These are phyloP conservation scores for Laticauda laticaudata DNA, from an alignment of 2,113 vertebrate species.

Conservation along the genomic window DNA sequence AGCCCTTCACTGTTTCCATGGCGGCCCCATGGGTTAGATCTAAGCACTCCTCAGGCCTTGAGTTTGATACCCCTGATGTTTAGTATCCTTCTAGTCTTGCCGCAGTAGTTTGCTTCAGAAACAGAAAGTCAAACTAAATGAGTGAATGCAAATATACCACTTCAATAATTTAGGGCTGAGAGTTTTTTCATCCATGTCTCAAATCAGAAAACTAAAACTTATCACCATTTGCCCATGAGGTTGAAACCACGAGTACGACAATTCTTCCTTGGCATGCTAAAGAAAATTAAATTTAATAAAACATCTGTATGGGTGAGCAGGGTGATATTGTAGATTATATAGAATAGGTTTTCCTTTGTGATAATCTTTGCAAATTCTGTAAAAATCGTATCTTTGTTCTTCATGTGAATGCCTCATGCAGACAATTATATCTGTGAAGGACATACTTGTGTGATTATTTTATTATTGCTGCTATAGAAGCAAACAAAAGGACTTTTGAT, in stretches of 20 bases:
- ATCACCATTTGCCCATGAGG: conserved; percentile 42
- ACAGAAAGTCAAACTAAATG: neutral
- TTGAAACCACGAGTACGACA: conserved; percentile 48
- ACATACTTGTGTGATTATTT: neutral
- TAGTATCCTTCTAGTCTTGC: neutral
- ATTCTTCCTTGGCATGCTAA: conserved; percentile 29
- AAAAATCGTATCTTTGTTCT: neutral
- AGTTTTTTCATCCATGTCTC: neutral
- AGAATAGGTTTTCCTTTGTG: conserved; percentile 13
- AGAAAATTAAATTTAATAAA: conserved; percentile 39
- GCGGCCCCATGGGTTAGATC: no score
- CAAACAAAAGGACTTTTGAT: neutral
- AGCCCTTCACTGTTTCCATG: no score
- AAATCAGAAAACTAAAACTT: conserved; percentile 17
- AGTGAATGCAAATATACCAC: neutral
- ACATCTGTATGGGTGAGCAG: conserved; percentile 29
- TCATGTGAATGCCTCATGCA: neutral
- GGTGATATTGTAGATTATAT: conserved; percentile 11
- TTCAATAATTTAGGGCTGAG: neutral
- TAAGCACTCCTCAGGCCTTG: no score
- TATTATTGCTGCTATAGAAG: neutral
- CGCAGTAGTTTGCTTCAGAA: neutral
- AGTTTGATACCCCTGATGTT: no score
- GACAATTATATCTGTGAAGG: conserved; percentile 21
- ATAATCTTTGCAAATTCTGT: neutral